phyloP scores from a whole-genome alignment of 2,113 vertebrate genomes.

The Tetrax tetrax region DNA sequence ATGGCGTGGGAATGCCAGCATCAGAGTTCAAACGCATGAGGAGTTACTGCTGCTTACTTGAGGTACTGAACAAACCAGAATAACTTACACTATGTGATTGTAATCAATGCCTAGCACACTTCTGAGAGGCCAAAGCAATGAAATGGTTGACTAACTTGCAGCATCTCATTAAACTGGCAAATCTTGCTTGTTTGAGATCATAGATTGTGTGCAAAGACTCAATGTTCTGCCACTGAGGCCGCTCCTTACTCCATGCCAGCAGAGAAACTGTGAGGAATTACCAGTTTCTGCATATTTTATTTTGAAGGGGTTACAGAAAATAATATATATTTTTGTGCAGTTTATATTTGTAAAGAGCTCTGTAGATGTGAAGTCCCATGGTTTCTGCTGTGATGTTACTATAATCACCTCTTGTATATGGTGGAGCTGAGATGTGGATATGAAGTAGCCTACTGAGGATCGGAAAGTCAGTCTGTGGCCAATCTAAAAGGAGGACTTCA shows the following conservation, averaged over 20 bases:
- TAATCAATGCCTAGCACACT: slow-evolving; percentile 1
- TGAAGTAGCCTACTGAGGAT: neutral
- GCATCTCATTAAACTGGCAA: neutral
- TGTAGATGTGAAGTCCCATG: neutral
- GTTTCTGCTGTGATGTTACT: neutral
- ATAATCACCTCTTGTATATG: neutral
- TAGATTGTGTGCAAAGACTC: neutral
- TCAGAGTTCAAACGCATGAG: neutral
- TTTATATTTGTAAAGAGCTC: neutral
- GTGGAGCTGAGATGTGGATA: neutral
- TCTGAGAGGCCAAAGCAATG: neutral
- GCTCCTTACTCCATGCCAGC: neutral
- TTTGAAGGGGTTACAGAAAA: neutral
- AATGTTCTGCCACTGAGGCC: neutral
- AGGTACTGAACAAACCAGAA: slow-evolving; percentile 19
- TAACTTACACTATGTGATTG: neutral
- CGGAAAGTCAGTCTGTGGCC: neutral
- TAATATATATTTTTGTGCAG: neutral
- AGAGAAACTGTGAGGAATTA: neutral
- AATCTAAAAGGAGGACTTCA: neutral
- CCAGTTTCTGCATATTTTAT: neutral
- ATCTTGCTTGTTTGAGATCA: neutral
- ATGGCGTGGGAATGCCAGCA: neutral
- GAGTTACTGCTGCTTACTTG: slow-evolving; percentile 9
- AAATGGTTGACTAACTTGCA: neutral